Evolutionary conservation across 2,888 invertebrate genomes (phyloP).

Genomic region (Incurvaria masculella): DNA sequence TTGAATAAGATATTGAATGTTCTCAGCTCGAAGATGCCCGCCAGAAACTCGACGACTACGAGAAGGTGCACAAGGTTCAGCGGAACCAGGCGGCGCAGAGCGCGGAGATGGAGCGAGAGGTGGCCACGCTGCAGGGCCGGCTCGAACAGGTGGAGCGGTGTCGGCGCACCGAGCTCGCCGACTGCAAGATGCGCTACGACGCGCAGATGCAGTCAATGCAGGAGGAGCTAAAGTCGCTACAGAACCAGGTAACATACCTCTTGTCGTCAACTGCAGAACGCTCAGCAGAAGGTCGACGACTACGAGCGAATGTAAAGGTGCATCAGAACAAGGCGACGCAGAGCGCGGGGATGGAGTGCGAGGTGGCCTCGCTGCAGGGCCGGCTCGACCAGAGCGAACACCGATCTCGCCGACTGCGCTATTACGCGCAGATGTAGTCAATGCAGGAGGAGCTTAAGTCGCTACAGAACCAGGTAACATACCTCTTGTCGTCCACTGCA

Average conservation of each 20-base stretch:
- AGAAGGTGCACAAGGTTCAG: constrained; percentile 80
- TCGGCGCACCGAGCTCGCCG: constrained; percentile 74
- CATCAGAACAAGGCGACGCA: constrained; percentile 76
- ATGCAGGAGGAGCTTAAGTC: constrained; percentile 81
- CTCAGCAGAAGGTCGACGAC: constrained; percentile 76
- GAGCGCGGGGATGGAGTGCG: constrained; percentile 70
- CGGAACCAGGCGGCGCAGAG: constrained; percentile 74
- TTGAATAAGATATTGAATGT: no score
- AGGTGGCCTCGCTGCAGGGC: constrained; percentile 66
- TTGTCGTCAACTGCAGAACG: constrained; percentile 72
- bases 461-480: constrained; percentile 67
- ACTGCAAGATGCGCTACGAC: constrained; percentile 81
- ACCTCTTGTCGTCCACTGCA: constrained; percentile 61
- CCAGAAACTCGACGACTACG: constrained; percentile 80
- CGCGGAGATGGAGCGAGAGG: constrained; percentile 70
- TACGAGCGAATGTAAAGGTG: constrained; percentile 81
- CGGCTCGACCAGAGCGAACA: constrained; percentile 66
- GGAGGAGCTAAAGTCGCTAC: constrained; percentile 79
- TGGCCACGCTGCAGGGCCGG: constrained; percentile 65
- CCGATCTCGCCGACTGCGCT: constrained; percentile 78
- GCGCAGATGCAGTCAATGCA: constrained; percentile 77
- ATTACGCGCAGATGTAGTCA: constrained; percentile 78
- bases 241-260: constrained; percentile 58
- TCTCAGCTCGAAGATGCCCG: constrained; percentile 72
- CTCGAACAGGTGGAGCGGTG: constrained; percentile 66